Evolutionary conservation across 2,113 vertebrate genomes (phyloP).

Genomic region (Ammodramus savannarum): DNA sequence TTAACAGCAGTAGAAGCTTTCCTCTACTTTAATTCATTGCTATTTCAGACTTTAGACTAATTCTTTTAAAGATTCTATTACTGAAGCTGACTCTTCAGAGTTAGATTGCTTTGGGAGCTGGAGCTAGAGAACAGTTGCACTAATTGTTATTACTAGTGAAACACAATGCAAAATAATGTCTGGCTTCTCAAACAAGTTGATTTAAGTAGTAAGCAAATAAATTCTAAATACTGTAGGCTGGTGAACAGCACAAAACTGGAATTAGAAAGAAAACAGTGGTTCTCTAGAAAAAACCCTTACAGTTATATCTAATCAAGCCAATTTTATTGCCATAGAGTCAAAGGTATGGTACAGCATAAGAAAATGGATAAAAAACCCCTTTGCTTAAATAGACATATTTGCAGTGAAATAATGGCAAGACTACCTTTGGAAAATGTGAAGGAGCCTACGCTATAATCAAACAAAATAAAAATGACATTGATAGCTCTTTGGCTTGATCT

Average conservation of each 20-base stretch:
- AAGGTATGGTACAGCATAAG: not conserved
- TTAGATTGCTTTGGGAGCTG: not conserved
- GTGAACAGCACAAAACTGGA: not conserved
- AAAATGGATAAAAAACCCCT: not conserved
- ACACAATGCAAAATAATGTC: not conserved
- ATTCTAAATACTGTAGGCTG: not conserved
- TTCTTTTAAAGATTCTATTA: not conserved
- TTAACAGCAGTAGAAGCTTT: not conserved
- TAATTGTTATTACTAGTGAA: not conserved
- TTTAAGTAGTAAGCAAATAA: not conserved
- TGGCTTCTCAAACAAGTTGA: constrained; percentile 2
- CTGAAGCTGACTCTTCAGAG: not conserved
- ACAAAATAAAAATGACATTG: not conserved
- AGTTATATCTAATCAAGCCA: not conserved
- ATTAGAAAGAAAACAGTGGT: not conserved
- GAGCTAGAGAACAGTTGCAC: not conserved
- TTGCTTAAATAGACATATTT: not conserved
- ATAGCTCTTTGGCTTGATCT: not conserved
- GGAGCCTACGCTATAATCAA: not conserved
- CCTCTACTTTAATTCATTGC: not conserved
- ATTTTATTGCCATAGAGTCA: not conserved
- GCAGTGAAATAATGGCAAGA: not conserved
- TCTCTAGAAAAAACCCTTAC: not conserved
- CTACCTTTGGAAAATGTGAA: not conserved
- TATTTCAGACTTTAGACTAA: not conserved